Conservation (phyloP, 2,113 vertebrate genomes). For the Turnix velox region DNA sequence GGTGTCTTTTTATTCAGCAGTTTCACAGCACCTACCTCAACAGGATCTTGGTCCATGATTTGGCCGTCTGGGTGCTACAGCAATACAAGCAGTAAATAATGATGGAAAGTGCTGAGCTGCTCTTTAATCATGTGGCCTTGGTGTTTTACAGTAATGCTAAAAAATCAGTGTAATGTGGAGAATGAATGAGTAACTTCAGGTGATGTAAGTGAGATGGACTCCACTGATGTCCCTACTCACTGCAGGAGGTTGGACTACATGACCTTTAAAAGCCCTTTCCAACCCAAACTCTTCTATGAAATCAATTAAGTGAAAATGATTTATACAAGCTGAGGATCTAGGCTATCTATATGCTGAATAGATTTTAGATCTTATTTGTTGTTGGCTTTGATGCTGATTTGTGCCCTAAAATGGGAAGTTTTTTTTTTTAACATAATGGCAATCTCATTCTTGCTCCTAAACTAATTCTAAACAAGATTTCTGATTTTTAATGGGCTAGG, state of each 20-base stretch:
- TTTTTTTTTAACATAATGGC: neutral
- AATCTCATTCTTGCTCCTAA: constrained; percentile 38
- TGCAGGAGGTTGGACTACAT: neutral
- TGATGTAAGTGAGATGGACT: neutral
- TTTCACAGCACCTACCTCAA: constrained; percentile 25
- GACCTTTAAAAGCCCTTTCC: neutral
- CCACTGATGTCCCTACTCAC: neutral
- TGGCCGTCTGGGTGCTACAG: neutral
- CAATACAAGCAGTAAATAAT: neutral
- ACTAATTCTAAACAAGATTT: constrained; percentile 42
- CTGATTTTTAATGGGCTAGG: constrained; percentile 50
- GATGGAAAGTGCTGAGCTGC: neutral
- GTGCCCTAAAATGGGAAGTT: neutral
- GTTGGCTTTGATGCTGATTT: neutral
- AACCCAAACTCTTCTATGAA: neutral
- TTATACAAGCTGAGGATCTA: neutral
- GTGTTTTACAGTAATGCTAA: neutral
- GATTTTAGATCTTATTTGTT: constrained; percentile 21
- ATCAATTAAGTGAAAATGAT: neutral
- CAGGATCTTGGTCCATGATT: neutral
- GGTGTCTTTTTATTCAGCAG: neutral
- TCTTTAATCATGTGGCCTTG: neutral
- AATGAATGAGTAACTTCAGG: neutral
- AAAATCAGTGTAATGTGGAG: neutral
- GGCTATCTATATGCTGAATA: neutral